Evolutionary conservation across 2,797 vertebrate genomes (phyloP).

Genomic region (Chelon auratus): DNA sequence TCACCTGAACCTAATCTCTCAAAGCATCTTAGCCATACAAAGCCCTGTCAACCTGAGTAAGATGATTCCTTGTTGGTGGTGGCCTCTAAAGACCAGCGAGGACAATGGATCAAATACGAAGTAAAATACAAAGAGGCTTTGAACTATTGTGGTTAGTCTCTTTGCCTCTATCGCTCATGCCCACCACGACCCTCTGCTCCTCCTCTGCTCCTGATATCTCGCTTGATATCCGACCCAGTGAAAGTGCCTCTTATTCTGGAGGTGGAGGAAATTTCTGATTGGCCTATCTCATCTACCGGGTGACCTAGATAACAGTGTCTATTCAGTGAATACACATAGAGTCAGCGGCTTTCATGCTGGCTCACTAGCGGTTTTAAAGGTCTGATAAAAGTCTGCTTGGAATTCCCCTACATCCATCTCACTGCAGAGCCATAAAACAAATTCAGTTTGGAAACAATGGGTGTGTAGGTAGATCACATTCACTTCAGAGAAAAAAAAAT

Average conservation of each 20-base stretch:
- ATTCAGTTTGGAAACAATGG: constrained; percentile 43
- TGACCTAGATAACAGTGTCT: constrained; percentile 53
- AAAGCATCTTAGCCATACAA: constrained; percentile 70
- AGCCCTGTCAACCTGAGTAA: constrained; percentile 78
- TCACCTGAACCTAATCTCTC: constrained; percentile 80
- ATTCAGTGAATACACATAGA: constrained; percentile 42
- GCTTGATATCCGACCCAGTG: constrained; percentile 47
- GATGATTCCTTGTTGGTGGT: constrained; percentile 82
- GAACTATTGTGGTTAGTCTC: constrained; percentile 80
- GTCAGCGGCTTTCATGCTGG: constrained; percentile 34
- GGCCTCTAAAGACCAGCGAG: constrained; percentile 78
- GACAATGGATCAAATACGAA: constrained; percentile 86
- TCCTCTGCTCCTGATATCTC: constrained; percentile 54
- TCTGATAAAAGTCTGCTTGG: constrained; percentile 61
- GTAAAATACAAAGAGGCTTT: constrained; percentile 74
- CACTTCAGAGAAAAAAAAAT: constrained; percentile 37
- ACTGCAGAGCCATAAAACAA: constrained; percentile 53
- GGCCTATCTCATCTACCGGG: constrained; percentile 50
- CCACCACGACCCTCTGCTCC: constrained; percentile 55
- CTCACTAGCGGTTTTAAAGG: constrained; percentile 48
- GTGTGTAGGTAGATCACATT: constrained; percentile 48
- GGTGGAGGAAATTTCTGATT: constrained; percentile 47
- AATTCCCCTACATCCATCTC: constrained; percentile 67
- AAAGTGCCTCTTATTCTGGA: constrained; percentile 63
- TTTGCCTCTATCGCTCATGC: constrained; percentile 66